A percentile compares a stretch with the other conserved stretches of the same genome.
Conservation (phyloP, 2,113 vertebrate species). For the Irena cyanogastra region DNA sequence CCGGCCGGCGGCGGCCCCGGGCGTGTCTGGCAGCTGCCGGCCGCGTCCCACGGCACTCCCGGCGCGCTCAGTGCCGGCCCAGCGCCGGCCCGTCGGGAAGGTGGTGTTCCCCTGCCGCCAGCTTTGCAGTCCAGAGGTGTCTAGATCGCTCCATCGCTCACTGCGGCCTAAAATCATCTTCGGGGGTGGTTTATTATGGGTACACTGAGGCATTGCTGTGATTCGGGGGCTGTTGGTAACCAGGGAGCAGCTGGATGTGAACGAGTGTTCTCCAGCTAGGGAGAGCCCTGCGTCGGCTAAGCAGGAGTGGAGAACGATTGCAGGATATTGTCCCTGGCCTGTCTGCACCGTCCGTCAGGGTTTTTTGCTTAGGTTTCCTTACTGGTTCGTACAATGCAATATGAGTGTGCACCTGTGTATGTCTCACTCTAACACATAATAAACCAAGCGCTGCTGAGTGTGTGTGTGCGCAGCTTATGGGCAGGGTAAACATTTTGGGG, state of each 20-base stretch:
- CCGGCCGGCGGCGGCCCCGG: no score
- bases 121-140: neutral
- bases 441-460: neutral
- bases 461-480: fast-evolving
- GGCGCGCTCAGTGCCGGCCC: no score
- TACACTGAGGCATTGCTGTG: fast-evolving
- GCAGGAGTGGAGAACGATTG: neutral
- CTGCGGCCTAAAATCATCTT: neutral
- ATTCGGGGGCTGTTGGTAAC: neutral
- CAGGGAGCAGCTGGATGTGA: neutral
- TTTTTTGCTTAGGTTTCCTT: neutral
- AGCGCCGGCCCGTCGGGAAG: neutral
- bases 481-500: neutral
- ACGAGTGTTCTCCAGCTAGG: fast-evolving
- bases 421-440: fast-evolving
- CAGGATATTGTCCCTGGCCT: neutral
- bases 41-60: neutral
- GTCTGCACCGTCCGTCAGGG: fast-evolving
- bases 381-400: fast-evolving
- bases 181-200: fast-evolving
- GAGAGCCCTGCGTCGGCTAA: fast-evolving
- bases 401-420: fast-evolving
- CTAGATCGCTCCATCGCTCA: fast-evolving
- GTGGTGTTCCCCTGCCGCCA: fast-evolving
- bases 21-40: neutral